Evolutionary conservation across 2,888 invertebrate genomes (phyloP), one percentile per base, ranked within the genome.

Genomic region (Cenopis cana): DNA sequence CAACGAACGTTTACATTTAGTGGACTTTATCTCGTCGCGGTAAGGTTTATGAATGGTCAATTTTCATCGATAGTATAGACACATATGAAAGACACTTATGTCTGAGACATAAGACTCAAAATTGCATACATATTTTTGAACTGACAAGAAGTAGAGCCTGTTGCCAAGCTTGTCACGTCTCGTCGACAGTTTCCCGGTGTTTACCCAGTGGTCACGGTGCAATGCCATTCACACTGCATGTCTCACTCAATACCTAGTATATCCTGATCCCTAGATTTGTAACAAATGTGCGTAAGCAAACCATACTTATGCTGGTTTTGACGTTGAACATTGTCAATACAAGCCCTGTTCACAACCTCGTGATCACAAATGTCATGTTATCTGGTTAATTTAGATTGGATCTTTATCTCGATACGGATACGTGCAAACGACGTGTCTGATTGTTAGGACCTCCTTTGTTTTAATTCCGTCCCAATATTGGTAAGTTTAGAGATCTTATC

Each of bases 141-240:
- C 46, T 46, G n/a, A 46, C 46, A 14, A 6, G n/a, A 77, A 81
- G 76, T 78, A 49, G 68, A 74, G 76, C 77, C 69, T 79, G 84
- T 86, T 81, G 73, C 72, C 68, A 89, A 76, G 78, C 87, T 69
- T 72, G 84, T 86, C 90, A 90, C 90, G 90, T 90, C 74, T 82
- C 73, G 29, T 20, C 46, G 66, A 55, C 66, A 50, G 57, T 60
- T 66, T 60, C 65, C 61, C 56, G 50, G 55, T 71, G 71, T 71
- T 71, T 71, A 61, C 56, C 38, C 41, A 38, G 29, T 61, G 71
- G 71, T 61, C 60, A 69, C 61, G 79, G 75, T 76, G 76, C 76
- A 73, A 76, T 24, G 46, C 46, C 17, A 60, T 60, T 46, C 46
- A 29, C 46, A n/a, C 46, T n/a, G n/a, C 46, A 1, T 46, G n/a